Evolutionary conservation across 2,113 vertebrate genomes (phyloP), one percentile per base, ranked within the genome.

Genomic region (Bos indicus): DNA sequence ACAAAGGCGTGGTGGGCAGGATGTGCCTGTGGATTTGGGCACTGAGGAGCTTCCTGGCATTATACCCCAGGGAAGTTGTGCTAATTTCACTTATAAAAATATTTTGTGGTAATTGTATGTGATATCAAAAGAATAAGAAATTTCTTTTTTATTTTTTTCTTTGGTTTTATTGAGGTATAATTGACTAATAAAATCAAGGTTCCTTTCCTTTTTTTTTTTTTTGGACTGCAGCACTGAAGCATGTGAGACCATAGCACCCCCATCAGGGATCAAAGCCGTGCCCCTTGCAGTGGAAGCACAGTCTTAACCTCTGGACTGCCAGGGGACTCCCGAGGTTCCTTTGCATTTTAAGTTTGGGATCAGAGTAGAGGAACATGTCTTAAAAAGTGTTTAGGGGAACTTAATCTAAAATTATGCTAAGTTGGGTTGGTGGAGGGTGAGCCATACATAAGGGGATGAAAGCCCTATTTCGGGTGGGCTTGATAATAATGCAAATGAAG

Each of bases 401-500:
- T 59, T 26, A 33, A n/a, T 57, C 25, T 78, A 62, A 78, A 28
- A 13, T 33, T 43, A 36, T 56, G 28, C 12, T 43, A 33, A n/a
- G 21, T 3, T 23, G 43, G 15, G 28, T 71, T 13, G 11, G n/a
- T 23, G 6, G 67, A 9, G 33, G 5, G n/a, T 78, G 46, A 82
- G 26, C 43, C 5, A 4, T 2, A 0, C 3, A 0, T 15, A 40
- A 78, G 11, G 48, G 6, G 3, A 16, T 57, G 11, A 60, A 89
- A 67, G 12, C 4, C 16, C 14, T 48, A 2, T 48, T 59, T n/a
- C 46, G 10, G 17, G 2, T n/a, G 23, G 90, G 71, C 16, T 23
- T 2, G 0, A 6, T 43, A 8, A 36, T 36, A 57, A 54, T 11
- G 36, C 16, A 11, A 81, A 15, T 30, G 15, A 21, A 60, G 14